Evolutionary conservation across 2,797 vertebrate species (phyloP).

Genomic region (Oreochromis grahami): DNA sequence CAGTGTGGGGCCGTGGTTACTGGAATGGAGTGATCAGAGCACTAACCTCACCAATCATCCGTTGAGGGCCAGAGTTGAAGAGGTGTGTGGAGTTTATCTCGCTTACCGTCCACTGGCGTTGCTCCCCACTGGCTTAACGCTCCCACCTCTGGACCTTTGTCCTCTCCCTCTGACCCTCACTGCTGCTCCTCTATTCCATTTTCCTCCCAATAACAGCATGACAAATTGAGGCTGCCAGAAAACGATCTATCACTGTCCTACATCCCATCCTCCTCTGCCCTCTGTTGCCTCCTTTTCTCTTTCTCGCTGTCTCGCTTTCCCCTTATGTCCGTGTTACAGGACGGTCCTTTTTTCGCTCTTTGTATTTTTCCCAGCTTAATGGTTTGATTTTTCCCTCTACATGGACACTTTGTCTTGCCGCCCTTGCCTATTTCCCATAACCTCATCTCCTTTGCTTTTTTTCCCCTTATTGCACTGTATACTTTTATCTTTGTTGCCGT

Average conservation of each 20-base stretch:
- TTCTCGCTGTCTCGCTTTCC: slow-evolving; percentile 30
- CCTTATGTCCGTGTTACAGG: slow-evolving; percentile 43
- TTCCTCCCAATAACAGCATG: slow-evolving; percentile 68
- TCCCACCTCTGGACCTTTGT: slow-evolving; percentile 49
- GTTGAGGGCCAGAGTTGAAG: slow-evolving; percentile 30
- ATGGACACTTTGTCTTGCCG: slow-evolving; percentile 56
- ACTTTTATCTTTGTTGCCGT: slow-evolving; percentile 32
- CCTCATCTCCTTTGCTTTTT: slow-evolving; percentile 40
- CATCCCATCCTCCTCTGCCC: slow-evolving; percentile 63
- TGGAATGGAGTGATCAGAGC: slow-evolving; percentile 5
- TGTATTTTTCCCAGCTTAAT: slow-evolving; percentile 55
- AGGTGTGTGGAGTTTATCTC: slow-evolving; percentile 50
- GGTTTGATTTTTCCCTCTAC: slow-evolving; percentile 49
- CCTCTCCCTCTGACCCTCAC: slow-evolving; percentile 46
- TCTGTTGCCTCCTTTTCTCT: slow-evolving; percentile 39
- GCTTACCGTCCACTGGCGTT: slow-evolving; percentile 21
- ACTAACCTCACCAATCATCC: slow-evolving; percentile 8
- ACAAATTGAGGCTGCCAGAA: slow-evolving; percentile 71
- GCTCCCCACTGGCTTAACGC: slow-evolving; percentile 27
- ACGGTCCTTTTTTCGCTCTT: slow-evolving; percentile 47
- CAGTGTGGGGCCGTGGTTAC: background rate
- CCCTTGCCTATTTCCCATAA: slow-evolving; percentile 32
- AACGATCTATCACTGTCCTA: slow-evolving; percentile 73
- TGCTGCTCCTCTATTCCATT: slow-evolving; percentile 66
- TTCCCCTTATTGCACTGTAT: slow-evolving; percentile 40